Evolutionary conservation across 2,888 invertebrate species (phyloP), one percentile per base, ranked within the genome.

Genomic region (Oligia strigilis): DNA sequence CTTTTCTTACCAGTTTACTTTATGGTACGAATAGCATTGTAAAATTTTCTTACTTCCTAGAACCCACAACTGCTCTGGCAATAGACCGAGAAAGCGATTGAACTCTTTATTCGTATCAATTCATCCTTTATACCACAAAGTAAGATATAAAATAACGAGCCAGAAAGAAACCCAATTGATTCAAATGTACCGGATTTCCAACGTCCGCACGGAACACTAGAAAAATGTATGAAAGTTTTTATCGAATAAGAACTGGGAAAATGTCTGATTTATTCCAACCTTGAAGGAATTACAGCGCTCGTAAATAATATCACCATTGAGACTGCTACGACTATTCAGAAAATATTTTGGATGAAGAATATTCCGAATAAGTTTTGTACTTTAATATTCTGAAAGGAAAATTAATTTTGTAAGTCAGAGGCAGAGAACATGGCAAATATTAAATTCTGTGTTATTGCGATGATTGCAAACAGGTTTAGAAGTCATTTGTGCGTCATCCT

Each of bases 251-350:
- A 88, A 78, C 74, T 83, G 78, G 23, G 69, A 60, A 72, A 81
- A 86, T 85, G 77, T 84, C 80, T 76, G 84, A 88, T 88, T 88
- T 88, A 88, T 88, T 79, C 84, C 84, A 77, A 86, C 80, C 82
- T 87, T 88, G 62, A 78, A 82, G 72, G 72, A 82, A 84, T 82
- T 82, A 79, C 74, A 66, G 74, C n/a, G 77, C 64, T 88, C 87
- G 84, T 82, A 87, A 87, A 88, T 88, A 88, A 88, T 82, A 87
- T 87, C 58, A 72, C 80, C 62, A 81, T 77, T 86, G 77, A 86
- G 88, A 85, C 80, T 78, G 81, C 62, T 77, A 62, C 65, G 82
- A 75, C 64, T 75, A 86, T 80, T 79, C 80, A 78, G 73, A 81
- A 77, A 75, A 82, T 78, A 77, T 87, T 88, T 82, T 60, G 13